Conservation (phyloP, 2,888 invertebrate species). For the Stenodera caucasica region DNA sequence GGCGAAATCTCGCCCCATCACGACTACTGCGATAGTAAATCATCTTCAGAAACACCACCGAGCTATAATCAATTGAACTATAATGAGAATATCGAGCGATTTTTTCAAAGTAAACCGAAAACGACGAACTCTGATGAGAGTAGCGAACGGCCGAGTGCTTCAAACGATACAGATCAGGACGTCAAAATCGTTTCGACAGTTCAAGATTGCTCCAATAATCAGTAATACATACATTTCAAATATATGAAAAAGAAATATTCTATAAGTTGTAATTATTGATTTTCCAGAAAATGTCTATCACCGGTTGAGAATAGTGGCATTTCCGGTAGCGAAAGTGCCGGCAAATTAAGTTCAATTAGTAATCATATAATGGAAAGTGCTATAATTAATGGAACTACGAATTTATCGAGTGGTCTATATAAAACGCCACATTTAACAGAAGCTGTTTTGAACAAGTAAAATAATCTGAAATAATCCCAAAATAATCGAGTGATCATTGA, state of each 20-base stretch:
- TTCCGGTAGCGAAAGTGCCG: conserved; percentile 64
- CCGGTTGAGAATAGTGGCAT: conserved; percentile 60
- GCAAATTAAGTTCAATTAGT: conserved; percentile 63
- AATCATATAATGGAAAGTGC: conserved; percentile 61
- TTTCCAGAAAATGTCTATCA: conserved; percentile 55
- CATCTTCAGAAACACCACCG: conserved; percentile 76
- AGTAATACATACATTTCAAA: conserved; percentile 39
- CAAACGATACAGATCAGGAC: conserved; percentile 55
- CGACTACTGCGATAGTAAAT: conserved; percentile 76
- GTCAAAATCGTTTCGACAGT: conserved; percentile 42
- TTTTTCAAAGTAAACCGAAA: conserved; percentile 68
- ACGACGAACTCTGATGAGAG: conserved; percentile 62
- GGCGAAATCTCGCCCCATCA: conserved; percentile 85
- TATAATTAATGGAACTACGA: conserved; percentile 56
- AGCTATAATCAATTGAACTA: conserved; percentile 86
- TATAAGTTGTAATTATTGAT: conserved; percentile 1
- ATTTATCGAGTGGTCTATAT: conserved; percentile 53
- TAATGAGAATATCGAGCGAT: conserved; percentile 70
- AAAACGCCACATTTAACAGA: conserved; percentile 63
- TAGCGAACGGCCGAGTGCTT: conserved; percentile 48
- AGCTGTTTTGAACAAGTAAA: conserved; percentile 60
- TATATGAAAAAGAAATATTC: not conserved
- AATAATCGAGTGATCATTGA: no score
- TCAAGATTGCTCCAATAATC: conserved; percentile 45
- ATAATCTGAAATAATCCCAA: not conserved